phyloP scores from a whole-genome alignment of 2,113 vertebrate species.

The Lepisosteus oculatus region DNA sequence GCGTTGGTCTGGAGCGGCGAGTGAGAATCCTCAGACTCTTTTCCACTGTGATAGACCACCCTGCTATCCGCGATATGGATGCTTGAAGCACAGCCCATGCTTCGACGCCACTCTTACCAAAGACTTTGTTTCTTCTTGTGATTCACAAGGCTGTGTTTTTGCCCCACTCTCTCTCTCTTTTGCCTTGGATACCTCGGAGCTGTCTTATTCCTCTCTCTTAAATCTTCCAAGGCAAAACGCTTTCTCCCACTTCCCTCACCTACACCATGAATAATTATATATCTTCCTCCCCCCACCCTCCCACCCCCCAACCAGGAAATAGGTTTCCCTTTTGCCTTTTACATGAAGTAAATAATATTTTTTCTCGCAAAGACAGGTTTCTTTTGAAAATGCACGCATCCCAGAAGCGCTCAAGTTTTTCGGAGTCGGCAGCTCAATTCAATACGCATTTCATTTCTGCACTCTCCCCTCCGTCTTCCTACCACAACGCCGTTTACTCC shows the following conservation, averaged over 20 bases:
- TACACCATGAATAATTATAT: conserved; percentile 57
- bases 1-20: conserved; percentile 81
- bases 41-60: conserved; percentile 83
- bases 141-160: conserved; percentile 42
- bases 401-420: conserved; percentile 40
- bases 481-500: conserved; percentile 60
- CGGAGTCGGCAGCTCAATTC: conserved; percentile 37
- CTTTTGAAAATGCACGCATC: conserved; percentile 42
- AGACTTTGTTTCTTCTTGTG: conserved; percentile 33
- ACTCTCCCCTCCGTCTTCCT: conserved; percentile 49
- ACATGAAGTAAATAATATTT: conserved; percentile 60
- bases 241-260: conserved; percentile 47
- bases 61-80: conserved; percentile 87
- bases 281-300: conserved; percentile 39
- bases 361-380: conserved; percentile 34
- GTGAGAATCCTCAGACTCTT: conserved; percentile 86
- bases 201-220: conserved; percentile 43
- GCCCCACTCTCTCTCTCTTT: conserved; percentile 48
- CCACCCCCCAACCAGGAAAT: conserved; percentile 56
- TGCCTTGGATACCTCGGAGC: conserved; percentile 39
- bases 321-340: conserved; percentile 60
- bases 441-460: conserved; percentile 39
- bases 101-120: conserved; percentile 65
- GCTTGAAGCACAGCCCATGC: conserved; percentile 98
- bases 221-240: conserved; percentile 48